Conservation (phyloP, 2,888 invertebrate species). For the Bruchidius siliquastri region DNA sequence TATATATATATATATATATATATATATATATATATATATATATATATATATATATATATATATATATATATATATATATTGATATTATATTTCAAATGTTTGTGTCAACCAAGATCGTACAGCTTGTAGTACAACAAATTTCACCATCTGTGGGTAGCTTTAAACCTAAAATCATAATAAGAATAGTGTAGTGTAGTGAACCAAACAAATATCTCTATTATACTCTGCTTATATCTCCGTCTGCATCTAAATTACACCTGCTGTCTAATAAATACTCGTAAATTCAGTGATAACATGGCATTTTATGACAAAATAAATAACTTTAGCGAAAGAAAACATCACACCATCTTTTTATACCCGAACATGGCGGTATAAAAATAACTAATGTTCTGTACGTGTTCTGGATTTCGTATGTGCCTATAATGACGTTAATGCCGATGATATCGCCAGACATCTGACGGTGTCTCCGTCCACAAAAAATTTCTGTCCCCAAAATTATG, state of each 20-base stretch:
- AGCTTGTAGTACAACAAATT: no score
- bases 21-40: no score
- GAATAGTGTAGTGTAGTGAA: no score
- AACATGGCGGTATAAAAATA: background rate
- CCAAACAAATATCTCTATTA: background rate
- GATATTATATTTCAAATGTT: no score
- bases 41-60: no score
- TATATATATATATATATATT: no score
- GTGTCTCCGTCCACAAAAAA: background rate
- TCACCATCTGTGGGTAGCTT: no score
- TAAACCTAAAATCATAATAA: no score
- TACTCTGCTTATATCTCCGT: background rate
- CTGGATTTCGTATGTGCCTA: background rate
- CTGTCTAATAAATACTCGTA: background rate
- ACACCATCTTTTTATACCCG: background rate
- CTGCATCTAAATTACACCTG: background rate
- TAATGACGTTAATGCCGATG: background rate
- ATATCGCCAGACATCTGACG: background rate
- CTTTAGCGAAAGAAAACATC: background rate
- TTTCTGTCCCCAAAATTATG: background rate
- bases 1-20: no score
- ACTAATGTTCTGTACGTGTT: background rate
- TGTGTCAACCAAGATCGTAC: no score
- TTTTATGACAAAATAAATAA: background rate
- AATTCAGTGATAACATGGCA: background rate